Evolutionary conservation across 1,140 invertebrate species (phyloP).

Genomic region (Drosophila persimilis): DNA sequence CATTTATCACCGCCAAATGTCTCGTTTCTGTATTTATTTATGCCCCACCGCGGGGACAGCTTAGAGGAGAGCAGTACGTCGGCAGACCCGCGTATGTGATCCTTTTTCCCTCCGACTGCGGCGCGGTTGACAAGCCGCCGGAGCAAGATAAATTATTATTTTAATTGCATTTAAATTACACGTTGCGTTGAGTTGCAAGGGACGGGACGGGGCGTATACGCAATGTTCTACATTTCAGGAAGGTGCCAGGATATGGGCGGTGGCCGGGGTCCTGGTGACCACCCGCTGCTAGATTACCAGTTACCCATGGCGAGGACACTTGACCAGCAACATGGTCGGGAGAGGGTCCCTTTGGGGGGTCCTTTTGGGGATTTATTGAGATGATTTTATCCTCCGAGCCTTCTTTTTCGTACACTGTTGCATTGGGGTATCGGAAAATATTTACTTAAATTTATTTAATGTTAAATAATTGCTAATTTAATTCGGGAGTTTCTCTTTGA

Average conservation of each 20-base stretch:
- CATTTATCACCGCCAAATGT: constrained; percentile 71
- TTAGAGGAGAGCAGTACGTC: constrained; percentile 14
- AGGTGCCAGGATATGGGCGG: neutral
- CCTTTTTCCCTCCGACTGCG: constrained; percentile 24
- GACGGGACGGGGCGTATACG: constrained; percentile 38
- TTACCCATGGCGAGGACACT: constrained; percentile 29
- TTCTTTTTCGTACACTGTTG: neutral
- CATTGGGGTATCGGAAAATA: neutral
- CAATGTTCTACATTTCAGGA: constrained; percentile 47
- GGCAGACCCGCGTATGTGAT: constrained; percentile 49
- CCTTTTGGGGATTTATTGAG: constrained; percentile 43
- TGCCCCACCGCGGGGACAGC: constrained; percentile 32
- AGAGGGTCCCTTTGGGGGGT: neutral
- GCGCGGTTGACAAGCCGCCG: constrained; percentile 52
- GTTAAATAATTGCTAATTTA: too few relatives aligned
- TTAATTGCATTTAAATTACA: constrained; percentile 81
- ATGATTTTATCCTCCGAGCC: constrained; percentile 17
- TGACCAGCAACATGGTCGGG: constrained; percentile 27
- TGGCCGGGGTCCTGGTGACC: constrained; percentile 22
- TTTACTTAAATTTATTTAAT: neutral
- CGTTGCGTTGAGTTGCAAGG: constrained; percentile 32
- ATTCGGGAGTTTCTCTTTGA: too few relatives aligned
- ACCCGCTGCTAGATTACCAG: constrained; percentile 59
- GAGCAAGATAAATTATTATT: constrained; percentile 80
- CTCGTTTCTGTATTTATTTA: constrained; percentile 49